These are phyloP conservation scores for Sternarchorhynchus goeldii DNA, from an alignment of 2,797 vertebrate species.

Conservation along the genomic window DNA sequence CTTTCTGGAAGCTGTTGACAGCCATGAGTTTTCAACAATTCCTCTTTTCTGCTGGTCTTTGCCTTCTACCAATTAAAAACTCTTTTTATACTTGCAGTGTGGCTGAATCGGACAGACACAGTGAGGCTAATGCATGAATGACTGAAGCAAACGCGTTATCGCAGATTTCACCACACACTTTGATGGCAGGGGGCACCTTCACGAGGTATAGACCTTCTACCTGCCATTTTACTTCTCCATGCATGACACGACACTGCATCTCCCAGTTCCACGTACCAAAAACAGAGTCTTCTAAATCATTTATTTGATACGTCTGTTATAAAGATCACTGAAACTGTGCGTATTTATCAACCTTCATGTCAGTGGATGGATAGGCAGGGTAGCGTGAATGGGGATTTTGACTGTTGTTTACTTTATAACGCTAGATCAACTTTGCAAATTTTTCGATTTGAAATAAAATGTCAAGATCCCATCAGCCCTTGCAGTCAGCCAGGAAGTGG, in stretches of 20 bases:
- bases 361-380: neutral
- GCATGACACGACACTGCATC: neutral
- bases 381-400: too few relatives aligned
- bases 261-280: neutral
- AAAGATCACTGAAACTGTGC: neutral
- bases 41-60: too few relatives aligned
- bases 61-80: too few relatives aligned
- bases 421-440: slow-evolving; percentile 1
- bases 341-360: neutral
- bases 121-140: too few relatives aligned
- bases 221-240: neutral
- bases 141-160: too few relatives aligned
- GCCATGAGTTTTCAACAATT: too few relatives aligned
- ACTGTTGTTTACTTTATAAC: too few relatives aligned
- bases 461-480: neutral
- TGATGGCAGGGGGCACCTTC: neutral
- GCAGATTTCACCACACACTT: too few relatives aligned
- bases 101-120: too few relatives aligned
- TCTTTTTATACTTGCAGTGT: too few relatives aligned
- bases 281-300: neutral
- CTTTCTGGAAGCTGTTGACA: too few relatives aligned
- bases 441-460: neutral
- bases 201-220: neutral
- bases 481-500: neutral
- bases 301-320: neutral